phyloP scores from a whole-genome alignment of 2,113 vertebrate species.

The Urocolius indicus region DNA sequence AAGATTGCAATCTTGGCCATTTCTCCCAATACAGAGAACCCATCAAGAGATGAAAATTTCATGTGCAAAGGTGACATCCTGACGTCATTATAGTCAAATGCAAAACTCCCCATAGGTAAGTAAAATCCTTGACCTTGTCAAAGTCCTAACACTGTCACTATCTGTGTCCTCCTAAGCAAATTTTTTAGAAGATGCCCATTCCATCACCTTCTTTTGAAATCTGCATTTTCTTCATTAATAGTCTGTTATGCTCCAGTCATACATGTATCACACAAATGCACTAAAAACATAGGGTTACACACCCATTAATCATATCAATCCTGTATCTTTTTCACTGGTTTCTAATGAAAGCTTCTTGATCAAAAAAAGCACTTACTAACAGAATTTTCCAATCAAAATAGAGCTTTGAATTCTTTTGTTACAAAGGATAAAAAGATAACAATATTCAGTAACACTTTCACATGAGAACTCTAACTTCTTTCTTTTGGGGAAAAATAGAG shows the following conservation, averaged over 20 bases:
- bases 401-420: not conserved
- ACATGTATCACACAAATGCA: not conserved
- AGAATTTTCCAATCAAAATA: not conserved
- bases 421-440: not conserved
- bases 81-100: not conserved
- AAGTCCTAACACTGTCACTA: not conserved
- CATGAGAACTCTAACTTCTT: not conserved
- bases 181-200: not conserved
- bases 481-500: not conserved
- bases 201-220: not conserved
- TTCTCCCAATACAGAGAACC: not conserved
- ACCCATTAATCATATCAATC: not conserved
- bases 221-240: not conserved
- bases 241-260: not conserved
- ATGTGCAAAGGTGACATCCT: not conserved
- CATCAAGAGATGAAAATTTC: not conserved
- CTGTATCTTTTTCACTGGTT: not conserved
- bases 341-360: not conserved
- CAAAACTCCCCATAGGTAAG: not conserved
- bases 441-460: not conserved
- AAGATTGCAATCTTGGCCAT: not conserved
- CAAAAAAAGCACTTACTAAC: not conserved
- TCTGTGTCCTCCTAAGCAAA: not conserved
- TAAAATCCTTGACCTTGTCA: not conserved
- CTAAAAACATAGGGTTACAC: not conserved